Conservation (phyloP, 2,113 vertebrate genomes). For the Dicerorhinus sumatrensis region DNA sequence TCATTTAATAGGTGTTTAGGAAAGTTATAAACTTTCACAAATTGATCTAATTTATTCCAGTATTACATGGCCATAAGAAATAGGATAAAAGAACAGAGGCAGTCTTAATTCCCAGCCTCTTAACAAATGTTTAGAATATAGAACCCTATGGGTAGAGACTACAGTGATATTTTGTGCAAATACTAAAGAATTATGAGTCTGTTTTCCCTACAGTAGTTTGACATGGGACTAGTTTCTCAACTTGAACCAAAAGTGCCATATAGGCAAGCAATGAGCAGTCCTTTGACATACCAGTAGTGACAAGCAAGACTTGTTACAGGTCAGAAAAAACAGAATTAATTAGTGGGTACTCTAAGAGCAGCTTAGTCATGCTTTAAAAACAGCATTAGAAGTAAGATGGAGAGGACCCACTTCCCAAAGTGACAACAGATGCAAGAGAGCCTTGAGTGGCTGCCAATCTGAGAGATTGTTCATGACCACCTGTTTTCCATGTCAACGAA, state of each 20-base stretch:
- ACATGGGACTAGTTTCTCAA: not conserved
- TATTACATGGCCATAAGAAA: not conserved
- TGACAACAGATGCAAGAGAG: not conserved
- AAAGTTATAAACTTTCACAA: not conserved
- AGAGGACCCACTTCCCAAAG: constrained; percentile 2
- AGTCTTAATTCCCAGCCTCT: not conserved
- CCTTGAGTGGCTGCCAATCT: not conserved
- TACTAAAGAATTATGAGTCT: not conserved
- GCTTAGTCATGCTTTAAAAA: constrained; percentile 53
- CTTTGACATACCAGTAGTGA: not conserved
- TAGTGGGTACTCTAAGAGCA: not conserved
- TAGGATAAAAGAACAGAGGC: not conserved
- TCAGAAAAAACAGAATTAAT: constrained; percentile 32
- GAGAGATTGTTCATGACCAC: not conserved
- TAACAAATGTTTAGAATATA: not conserved
- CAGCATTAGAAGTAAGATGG: not conserved
- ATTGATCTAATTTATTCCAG: not conserved
- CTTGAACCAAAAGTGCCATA: not conserved
- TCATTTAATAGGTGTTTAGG: not conserved
- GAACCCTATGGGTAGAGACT: not conserved
- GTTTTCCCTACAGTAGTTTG: not conserved
- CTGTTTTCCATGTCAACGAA: constrained; percentile 38
- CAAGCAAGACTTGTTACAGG: not conserved
- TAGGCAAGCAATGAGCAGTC: not conserved
- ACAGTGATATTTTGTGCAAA: not conserved